Conservation (phyloP, 1,140 invertebrate species). For the Liolophura sinensis region DNA sequence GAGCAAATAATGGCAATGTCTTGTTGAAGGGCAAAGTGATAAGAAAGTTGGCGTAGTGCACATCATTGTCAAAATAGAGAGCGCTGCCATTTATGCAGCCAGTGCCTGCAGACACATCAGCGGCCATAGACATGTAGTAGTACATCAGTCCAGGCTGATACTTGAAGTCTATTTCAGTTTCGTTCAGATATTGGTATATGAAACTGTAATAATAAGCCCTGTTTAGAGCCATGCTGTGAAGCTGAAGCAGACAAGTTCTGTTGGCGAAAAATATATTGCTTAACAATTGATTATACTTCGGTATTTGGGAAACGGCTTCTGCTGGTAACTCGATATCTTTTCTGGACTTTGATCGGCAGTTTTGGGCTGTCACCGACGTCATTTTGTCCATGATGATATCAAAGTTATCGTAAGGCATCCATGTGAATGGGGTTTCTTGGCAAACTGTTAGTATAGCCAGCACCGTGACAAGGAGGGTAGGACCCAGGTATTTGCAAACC, state of each 20-base stretch:
- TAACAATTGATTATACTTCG: slow-evolving; percentile 92
- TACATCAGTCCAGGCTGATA: slow-evolving; percentile 99
- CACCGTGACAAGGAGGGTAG: neutral
- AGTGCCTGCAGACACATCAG: slow-evolving; percentile 91
- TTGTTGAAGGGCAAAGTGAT: slow-evolving; percentile 92
- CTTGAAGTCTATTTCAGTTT: slow-evolving; percentile 60
- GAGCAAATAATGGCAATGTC: slow-evolving; percentile 93
- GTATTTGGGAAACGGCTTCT: slow-evolving; percentile 85
- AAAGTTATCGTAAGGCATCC: slow-evolving; percentile 73
- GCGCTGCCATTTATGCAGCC: slow-evolving; percentile 87
- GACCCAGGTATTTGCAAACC: neutral
- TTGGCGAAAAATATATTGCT: slow-evolving; percentile 85
- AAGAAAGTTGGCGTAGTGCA: slow-evolving; percentile 89
- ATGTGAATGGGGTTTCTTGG: slow-evolving; percentile 32
- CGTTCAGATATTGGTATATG: slow-evolving; percentile 73
- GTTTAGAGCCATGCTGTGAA: slow-evolving; percentile 95
- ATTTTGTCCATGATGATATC: slow-evolving; percentile 84
- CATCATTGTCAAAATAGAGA: slow-evolving; percentile 93
- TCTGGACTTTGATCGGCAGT: slow-evolving; percentile 84
- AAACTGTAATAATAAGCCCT: slow-evolving; percentile 90
- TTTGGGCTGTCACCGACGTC: slow-evolving; percentile 77
- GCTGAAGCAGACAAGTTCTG: slow-evolving; percentile 86
- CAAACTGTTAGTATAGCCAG: neutral
- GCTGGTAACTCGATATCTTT: slow-evolving; percentile 75
- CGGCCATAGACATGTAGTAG: slow-evolving; percentile 91